A percentile compares a stretch with the other conserved stretches of the same genome.
These are phyloP conservation scores for Diarsia brunnea DNA, from an alignment of 2,888 invertebrate genomes.

Conservation along the genomic window DNA sequence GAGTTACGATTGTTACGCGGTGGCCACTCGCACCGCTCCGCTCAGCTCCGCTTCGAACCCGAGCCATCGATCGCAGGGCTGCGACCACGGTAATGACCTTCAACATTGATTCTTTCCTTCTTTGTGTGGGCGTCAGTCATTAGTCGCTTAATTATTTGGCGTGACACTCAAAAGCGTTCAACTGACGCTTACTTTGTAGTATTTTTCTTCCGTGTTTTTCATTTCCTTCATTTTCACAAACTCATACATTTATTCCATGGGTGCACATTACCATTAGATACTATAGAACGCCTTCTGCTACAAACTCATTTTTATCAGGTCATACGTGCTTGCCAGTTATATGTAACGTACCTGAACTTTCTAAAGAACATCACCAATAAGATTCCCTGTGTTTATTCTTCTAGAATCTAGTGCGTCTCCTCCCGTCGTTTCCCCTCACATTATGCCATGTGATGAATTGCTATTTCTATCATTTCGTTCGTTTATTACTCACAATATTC, in stretches of 20 bases:
- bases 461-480: not conserved
- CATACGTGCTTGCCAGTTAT: not conserved
- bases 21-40: slow-evolving; percentile 56
- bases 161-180: slow-evolving; percentile 17
- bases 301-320: not conserved
- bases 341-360: not conserved
- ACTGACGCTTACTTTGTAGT: not conserved
- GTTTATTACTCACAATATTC: not conserved
- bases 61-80: slow-evolving; percentile 58
- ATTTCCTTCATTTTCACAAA: not conserved
- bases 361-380: not conserved
- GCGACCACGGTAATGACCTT: slow-evolving; percentile 63
- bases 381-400: not conserved
- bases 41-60: slow-evolving; percentile 42
- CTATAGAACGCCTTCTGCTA: not conserved
- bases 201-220: not conserved
- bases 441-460: not conserved
- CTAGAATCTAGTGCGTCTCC: not conserved
- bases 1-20: slow-evolving; percentile 79
- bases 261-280: too few species aligned
- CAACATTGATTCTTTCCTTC: slow-evolving; percentile 39
- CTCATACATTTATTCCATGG: too few species aligned
- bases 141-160: slow-evolving; percentile 15
- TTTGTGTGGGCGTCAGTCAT: slow-evolving; percentile 24
- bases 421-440: not conserved